Evolutionary conservation across 2,888 invertebrate species (phyloP), one percentile per base, ranked within the genome.

Genomic region (Latrodectus hesperus): DNA sequence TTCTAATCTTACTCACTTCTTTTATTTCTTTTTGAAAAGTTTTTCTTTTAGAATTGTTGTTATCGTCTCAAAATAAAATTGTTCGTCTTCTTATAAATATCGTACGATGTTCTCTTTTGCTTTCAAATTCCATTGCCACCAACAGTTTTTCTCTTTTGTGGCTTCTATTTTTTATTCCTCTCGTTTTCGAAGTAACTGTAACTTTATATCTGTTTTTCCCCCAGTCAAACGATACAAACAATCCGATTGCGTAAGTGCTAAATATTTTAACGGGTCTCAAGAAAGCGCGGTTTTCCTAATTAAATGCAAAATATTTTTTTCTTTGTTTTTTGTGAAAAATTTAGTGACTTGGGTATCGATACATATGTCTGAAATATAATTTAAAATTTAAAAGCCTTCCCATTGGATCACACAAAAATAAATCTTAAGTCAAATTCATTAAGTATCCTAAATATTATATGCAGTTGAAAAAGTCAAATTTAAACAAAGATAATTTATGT

Each of bases 241-340:
- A 83, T 72, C 84, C 72, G 84, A 79, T 79, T 79, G 79, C 52
- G 78, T 73, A 68, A 26, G 17, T 68, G 53, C 68, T 84, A 68
- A 85, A 85, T 85, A 79, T 74, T 85, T 85, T 75, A 75, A n/a
- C 68, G 49, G 22, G 14, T 60, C 65, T 22, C 60, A 67, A 78
- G 78, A 78, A 74, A 78, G 68, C 49, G 55, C 22, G 16, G 64
- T 68, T 49, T 74, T 52, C 10, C 64, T 84, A 78, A 78, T 84
- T 84, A 55, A 11, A 4, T 75, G 12, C 17, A 22, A 68, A 68
- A 68, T 38, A 68, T 68, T 26, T 9, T 68, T 49, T 71, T 38
- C 14, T 8, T 38, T 38, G 38, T 38, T 38, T 22, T 38, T 38
- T 38, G 38, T 38, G 0, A 3, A 38, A 38, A 38, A 3, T 6